These are phyloP conservation scores for Lampropteryx suffumata DNA, from an alignment of 2,888 invertebrate species.

Conservation along the genomic window DNA sequence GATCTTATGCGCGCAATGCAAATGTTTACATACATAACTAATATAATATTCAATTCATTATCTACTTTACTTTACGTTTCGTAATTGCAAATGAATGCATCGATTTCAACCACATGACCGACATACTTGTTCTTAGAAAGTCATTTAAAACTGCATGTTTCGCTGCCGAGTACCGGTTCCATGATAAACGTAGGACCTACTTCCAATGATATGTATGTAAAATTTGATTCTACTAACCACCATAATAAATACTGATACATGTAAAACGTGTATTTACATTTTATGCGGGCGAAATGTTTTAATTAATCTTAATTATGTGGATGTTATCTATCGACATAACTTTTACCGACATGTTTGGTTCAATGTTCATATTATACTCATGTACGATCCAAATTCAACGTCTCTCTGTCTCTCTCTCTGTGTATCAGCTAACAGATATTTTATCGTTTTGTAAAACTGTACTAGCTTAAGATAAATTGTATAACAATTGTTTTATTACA, in stretches of 20 bases:
- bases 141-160: slow-evolving; percentile 62
- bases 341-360: too few species aligned
- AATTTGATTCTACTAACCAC: slow-evolving; percentile 49
- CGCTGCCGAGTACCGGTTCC: slow-evolving; percentile 42
- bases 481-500: too few species aligned
- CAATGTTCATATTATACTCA: too few species aligned
- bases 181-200: slow-evolving; percentile 10
- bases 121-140: slow-evolving; percentile 53
- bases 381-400: too few species aligned
- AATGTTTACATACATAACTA: slow-evolving; percentile 13
- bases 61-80: slow-evolving; percentile 10
- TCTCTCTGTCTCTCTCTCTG: too few species aligned
- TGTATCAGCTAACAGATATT: too few species aligned
- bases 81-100: slow-evolving; percentile 23
- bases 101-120: slow-evolving; percentile 23
- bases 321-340: slow-evolving; percentile 17
- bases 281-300: slow-evolving; percentile 48
- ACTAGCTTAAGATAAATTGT: too few species aligned
- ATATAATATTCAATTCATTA: slow-evolving; percentile 15
- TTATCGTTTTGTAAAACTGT: too few species aligned
- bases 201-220: slow-evolving; percentile 38
- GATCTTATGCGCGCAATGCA: slow-evolving; percentile 20
- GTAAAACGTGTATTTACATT: slow-evolving; percentile 26
- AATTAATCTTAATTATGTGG: slow-evolving; percentile 31
- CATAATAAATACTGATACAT: slow-evolving; percentile 37